These are phyloP conservation scores for Daubentonia madagascariensis DNA, from an alignment of 2,113 vertebrate genomes.

Conservation along the genomic window DNA sequence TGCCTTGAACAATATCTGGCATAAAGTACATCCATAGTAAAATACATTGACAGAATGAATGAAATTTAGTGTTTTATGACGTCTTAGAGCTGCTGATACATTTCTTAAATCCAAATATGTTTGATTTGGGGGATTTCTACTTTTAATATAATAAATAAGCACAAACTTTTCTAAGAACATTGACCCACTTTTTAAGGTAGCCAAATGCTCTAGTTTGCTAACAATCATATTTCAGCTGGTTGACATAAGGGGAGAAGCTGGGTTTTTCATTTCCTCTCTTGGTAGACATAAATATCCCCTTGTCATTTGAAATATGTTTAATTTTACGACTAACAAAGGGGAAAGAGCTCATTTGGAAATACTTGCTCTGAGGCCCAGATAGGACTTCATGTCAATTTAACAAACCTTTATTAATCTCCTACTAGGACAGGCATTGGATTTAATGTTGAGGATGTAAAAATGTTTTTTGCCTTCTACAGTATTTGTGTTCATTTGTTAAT, in stretches of 20 bases:
- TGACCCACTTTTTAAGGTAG: not conserved
- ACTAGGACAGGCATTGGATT: not conserved
- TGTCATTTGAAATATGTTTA: not conserved
- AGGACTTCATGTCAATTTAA: not conserved
- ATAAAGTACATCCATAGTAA: not conserved
- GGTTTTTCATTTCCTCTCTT: not conserved
- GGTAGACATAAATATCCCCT: not conserved
- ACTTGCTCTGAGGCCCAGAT: not conserved
- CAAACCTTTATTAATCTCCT: not conserved
- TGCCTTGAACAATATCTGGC: not conserved
- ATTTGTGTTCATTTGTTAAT: not conserved
- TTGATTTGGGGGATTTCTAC: not conserved
- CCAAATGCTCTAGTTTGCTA: not conserved
- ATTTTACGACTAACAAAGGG: not conserved
- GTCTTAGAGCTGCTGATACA: not conserved
- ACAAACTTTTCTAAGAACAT: not conserved
- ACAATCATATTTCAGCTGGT: not conserved
- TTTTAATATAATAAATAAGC: not conserved
- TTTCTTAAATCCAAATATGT: conserved; percentile 30
- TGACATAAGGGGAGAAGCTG: not conserved
- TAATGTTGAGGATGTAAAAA: not conserved
- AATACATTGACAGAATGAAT: not conserved
- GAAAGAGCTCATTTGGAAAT: conserved; percentile 3
- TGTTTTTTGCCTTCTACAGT: not conserved
- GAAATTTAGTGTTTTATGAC: not conserved